These are phyloP conservation scores for Pollenia angustigena DNA, from an alignment of 2,888 invertebrate genomes.

Conservation along the genomic window DNA sequence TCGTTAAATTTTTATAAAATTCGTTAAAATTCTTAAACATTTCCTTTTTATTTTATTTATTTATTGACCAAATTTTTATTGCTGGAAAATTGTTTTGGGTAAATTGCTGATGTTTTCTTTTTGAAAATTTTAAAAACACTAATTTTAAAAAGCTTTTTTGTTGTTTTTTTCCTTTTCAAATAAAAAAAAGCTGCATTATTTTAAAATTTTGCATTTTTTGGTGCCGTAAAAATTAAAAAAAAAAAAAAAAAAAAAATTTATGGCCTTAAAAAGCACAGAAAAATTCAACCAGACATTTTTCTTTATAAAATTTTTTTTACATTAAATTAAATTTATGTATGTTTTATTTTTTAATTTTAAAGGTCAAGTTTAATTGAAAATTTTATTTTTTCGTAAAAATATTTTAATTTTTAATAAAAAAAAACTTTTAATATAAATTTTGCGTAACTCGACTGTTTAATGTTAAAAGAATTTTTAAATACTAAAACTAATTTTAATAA, in stretches of 20 bases:
- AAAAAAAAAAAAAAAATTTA: constrained; percentile 8
- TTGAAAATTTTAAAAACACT: constrained; percentile 54
- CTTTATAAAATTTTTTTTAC: constrained; percentile 23
- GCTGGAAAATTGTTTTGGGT: too few species aligned
- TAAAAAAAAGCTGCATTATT: constrained; percentile 1
- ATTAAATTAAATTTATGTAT: constrained; percentile 7
- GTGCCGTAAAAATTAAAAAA: constrained; percentile 10
- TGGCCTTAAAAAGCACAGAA: constrained; percentile 44
- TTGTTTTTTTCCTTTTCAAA: constrained; percentile 16
- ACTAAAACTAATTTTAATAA: constrained; percentile 39
- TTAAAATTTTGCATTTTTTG: constrained; percentile 1
- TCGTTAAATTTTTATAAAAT: constrained; percentile 35
- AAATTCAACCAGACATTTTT: constrained; percentile 21
- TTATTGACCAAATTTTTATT: not conserved
- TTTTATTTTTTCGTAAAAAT: not conserved
- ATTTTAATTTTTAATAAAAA: not conserved
- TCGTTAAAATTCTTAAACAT: constrained; percentile 57
- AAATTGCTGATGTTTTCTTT: constrained; percentile 34
- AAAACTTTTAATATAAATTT: not conserved
- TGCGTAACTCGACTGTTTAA: constrained; percentile 17
- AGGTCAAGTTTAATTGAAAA: constrained; percentile 65
- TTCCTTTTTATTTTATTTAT: constrained; percentile 22
- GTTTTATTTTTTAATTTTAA: constrained; percentile 31
- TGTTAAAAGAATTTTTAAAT: constrained; percentile 45
- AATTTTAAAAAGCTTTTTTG: constrained; percentile 21